A percentile compares a stretch with the other conserved stretches of the same genome.
These are phyloP conservation scores for Bos javanicus DNA, from an alignment of 2,113 vertebrate genomes.

Conservation along the genomic window DNA sequence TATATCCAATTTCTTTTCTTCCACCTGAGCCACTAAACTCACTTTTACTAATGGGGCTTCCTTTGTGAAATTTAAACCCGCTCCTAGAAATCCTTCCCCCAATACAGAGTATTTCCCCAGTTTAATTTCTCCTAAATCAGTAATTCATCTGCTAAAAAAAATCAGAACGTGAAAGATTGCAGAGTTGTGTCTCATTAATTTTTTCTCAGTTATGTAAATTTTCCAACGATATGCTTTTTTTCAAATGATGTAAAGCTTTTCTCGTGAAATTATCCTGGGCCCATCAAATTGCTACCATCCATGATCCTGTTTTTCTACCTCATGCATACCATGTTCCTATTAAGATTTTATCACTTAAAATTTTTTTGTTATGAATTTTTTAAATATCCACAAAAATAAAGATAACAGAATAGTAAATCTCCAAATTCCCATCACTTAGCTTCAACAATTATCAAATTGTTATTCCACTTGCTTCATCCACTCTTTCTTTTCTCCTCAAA, in stretches of 20 bases:
- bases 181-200: background rate
- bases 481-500: background rate
- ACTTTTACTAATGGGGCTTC: background rate
- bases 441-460: background rate
- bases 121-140: background rate
- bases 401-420: background rate
- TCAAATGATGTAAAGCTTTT: slow-evolving; percentile 7
- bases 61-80: slow-evolving; percentile 10
- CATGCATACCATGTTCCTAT: background rate
- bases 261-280: background rate
- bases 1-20: background rate
- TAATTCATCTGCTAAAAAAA: slow-evolving; percentile 8
- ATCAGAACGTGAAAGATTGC: background rate
- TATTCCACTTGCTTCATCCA: background rate
- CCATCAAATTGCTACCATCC: background rate
- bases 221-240: background rate
- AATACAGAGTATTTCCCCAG: background rate
- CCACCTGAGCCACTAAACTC: background rate
- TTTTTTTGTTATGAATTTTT: background rate
- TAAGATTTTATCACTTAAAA: background rate
- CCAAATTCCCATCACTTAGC: background rate
- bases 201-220: background rate
- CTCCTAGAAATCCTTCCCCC: slow-evolving; percentile 9
- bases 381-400: background rate
- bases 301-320: background rate